Evolutionary conservation across 2,888 invertebrate species (phyloP).

Genomic region (Stegophylla sp.): DNA sequence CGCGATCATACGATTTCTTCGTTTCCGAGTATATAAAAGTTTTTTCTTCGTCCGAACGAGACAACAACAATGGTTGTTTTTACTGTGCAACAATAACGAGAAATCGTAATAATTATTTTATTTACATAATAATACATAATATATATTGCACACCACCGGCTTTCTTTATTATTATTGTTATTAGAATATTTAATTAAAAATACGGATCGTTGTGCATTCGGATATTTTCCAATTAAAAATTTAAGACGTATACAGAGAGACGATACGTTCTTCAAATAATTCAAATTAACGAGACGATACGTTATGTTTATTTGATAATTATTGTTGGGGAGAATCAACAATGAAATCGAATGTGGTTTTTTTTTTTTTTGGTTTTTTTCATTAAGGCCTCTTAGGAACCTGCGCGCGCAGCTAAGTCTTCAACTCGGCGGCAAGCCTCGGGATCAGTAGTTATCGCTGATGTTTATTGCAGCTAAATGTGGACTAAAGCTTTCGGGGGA

Average conservation of each 20-base stretch:
- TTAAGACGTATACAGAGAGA: no score
- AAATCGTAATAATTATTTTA: not conserved
- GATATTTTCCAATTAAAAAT: not conserved
- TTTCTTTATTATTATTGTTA: no score
- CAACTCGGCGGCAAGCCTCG: not conserved
- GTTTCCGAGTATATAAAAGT: not conserved
- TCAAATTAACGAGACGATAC: no score
- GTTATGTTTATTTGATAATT: no score
- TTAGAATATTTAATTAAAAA: no score
- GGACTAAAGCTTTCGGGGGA: slow-evolving; percentile 51
- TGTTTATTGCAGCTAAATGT: slow-evolving; percentile 32
- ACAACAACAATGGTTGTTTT: not conserved
- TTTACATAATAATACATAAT: no score
- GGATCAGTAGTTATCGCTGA: slow-evolving; percentile 50
- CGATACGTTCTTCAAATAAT: no score
- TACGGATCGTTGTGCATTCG: not conserved
- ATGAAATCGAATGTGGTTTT: no score
- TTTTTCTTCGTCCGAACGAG: not conserved
- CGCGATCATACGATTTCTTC: not conserved
- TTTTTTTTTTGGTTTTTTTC: not conserved
- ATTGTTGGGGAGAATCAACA: no score
- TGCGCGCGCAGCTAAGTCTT: slow-evolving; percentile 2
- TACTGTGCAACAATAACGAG: not conserved
- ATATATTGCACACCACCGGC: no score
- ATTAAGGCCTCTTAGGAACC: not conserved